A percentile compares a stretch with the other conserved stretches of the same genome.
These are phyloP conservation scores for Pelecanus crispus DNA, from an alignment of 2,113 vertebrate genomes.

Conservation along the genomic window DNA sequence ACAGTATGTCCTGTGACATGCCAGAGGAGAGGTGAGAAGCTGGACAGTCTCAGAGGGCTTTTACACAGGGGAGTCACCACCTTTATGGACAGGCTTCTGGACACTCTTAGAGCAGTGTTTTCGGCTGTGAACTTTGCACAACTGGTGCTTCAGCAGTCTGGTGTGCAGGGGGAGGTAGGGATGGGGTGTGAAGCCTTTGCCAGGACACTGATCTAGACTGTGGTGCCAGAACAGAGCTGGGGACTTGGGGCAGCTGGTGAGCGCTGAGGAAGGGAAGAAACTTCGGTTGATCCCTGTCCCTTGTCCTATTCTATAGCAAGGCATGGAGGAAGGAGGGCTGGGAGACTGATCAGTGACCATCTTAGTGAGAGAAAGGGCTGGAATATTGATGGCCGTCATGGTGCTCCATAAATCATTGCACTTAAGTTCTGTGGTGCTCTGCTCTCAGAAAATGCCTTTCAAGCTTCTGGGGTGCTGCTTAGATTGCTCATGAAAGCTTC, in stretches of 20 bases:
- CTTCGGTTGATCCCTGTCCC: not conserved
- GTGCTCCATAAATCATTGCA: not conserved
- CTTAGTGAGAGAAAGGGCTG: not conserved
- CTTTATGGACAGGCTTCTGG: not conserved
- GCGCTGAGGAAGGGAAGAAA: not conserved
- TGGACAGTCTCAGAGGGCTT: not conserved
- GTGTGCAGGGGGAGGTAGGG: not conserved
- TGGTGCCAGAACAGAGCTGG: not conserved
- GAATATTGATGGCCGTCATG: not conserved
- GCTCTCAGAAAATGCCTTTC: not conserved
- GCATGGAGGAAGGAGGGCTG: not conserved
- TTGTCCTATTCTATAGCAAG: not conserved
- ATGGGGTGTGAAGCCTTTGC: not conserved
- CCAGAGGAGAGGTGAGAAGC: constrained; percentile 88
- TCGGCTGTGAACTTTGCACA: not conserved
- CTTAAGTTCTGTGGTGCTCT: not conserved
- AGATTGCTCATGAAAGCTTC: not conserved
- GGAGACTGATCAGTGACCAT: not conserved
- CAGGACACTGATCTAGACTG: not conserved
- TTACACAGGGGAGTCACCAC: not conserved
- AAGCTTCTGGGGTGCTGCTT: not conserved
- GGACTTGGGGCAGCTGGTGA: not conserved
- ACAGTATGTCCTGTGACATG: constrained; percentile 90
- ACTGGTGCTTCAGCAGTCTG: not conserved
- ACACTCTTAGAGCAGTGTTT: not conserved